Evolutionary conservation across 2,113 vertebrate species (phyloP).

Genomic region (Eptatretus burgeri): DNA sequence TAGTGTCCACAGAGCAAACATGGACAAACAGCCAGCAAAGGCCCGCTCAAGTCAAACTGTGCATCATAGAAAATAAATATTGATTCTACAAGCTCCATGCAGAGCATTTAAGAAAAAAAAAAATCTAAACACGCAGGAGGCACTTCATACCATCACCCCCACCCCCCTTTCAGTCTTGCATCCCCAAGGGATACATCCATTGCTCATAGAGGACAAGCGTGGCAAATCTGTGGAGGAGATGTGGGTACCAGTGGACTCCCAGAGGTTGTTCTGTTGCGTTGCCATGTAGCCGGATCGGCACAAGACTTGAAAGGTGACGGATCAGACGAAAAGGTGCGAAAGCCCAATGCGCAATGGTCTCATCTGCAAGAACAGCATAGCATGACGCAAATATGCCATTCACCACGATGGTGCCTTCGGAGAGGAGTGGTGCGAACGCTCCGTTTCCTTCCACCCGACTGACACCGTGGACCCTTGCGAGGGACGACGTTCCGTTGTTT

Average conservation of each 20-base stretch:
- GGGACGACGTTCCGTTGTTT: conserved; percentile 8
- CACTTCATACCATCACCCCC: no score
- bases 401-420: conserved; percentile 58
- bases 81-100: no score
- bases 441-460: conserved; percentile 21
- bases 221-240: conserved; percentile 38
- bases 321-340: conserved; percentile 50
- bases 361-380: conserved; percentile 51
- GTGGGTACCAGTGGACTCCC: conserved; percentile 71
- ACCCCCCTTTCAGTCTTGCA: no score
- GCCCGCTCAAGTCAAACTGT: no score
- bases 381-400: conserved; percentile 60
- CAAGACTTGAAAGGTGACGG: conserved; percentile 17
- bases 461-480: conserved; percentile 22
- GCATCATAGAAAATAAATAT: no score
- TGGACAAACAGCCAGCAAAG: no score
- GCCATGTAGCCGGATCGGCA: no score
- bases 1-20: no score
- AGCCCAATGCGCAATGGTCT: conserved; percentile 44
- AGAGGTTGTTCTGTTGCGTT: conserved; percentile 14
- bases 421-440: conserved; percentile 54
- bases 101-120: no score
- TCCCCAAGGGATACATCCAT: no score
- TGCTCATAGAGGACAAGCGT: no score
- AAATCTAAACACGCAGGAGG: no score